A percentile compares a stretch with the other conserved stretches of the same genome.
phyloP scores from a whole-genome alignment of 2,113 vertebrate genomes.

The Oceanites oceanicus region DNA sequence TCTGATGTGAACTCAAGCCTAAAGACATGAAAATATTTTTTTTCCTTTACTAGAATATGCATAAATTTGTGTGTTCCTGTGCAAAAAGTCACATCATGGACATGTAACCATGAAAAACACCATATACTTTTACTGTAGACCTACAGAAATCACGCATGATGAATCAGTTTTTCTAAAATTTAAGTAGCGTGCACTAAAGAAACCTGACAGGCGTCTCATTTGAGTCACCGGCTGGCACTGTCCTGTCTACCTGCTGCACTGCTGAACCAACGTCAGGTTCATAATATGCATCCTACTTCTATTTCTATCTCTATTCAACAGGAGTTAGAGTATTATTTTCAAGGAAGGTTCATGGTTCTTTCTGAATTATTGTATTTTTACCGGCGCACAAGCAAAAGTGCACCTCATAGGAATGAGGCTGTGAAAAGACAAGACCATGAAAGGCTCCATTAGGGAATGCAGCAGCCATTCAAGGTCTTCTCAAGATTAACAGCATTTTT shows the following conservation, averaged over 20 bases:
- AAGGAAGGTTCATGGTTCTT: not conserved
- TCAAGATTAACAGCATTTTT: not conserved
- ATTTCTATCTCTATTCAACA: not conserved
- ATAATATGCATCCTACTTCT: not conserved
- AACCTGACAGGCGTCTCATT: not conserved
- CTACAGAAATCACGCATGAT: not conserved
- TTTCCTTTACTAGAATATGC: not conserved
- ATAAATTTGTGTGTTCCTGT: not conserved
- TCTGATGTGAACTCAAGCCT: not conserved
- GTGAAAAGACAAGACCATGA: not conserved
- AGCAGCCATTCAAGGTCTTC: not conserved
- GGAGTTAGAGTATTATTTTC: not conserved
- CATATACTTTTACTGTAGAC: accelerated
- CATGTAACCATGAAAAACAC: not conserved
- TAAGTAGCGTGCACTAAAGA: not conserved
- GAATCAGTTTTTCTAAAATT: not conserved
- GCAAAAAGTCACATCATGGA: not conserved
- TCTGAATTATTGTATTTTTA: not conserved
- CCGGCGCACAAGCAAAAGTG: not conserved
- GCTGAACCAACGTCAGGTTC: not conserved
- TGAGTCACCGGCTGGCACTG: not conserved
- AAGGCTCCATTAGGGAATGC: not conserved
- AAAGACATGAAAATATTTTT: not conserved
- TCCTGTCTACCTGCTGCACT: not conserved
- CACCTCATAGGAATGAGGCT: not conserved